A percentile compares a stretch with the other conserved stretches of the same genome.
Evolutionary conservation across 2,113 vertebrate species (phyloP).

Genomic region (Bostrychus sinensis): DNA sequence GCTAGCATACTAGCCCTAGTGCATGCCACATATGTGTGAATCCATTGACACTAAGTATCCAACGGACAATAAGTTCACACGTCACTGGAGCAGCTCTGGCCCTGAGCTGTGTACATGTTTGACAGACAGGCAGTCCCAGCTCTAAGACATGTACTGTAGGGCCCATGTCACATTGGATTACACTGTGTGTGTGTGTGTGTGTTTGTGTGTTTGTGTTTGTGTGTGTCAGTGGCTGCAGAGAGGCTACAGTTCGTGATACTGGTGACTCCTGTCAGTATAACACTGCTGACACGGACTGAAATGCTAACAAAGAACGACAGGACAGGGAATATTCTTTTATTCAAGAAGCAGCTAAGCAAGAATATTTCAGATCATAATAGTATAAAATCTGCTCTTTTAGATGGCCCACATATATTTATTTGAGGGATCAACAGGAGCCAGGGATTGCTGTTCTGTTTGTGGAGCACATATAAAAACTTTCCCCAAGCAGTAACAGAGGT

Average conservation of each 20-base stretch:
- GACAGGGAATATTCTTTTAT: not conserved
- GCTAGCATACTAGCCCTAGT: slow-evolving; percentile 35
- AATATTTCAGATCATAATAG: not conserved
- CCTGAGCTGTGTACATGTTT: slow-evolving; percentile 59
- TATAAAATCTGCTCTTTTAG: not conserved
- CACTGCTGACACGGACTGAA: slow-evolving; percentile 2
- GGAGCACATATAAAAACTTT: not conserved
- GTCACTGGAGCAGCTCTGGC: slow-evolving; percentile 49
- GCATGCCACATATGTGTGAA: slow-evolving; percentile 14
- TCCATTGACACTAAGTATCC: slow-evolving; percentile 46
- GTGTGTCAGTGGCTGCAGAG: slow-evolving; percentile 36
- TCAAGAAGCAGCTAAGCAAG: not conserved
- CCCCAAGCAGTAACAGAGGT: not conserved
- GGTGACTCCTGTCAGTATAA: slow-evolving; percentile 40
- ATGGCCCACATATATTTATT: too few species aligned
- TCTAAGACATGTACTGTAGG: slow-evolving; percentile 77
- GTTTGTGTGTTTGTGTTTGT: slow-evolving; percentile 22
- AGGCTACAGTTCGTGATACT: slow-evolving; percentile 44
- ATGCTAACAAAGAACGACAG: not conserved
- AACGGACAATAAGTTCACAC: slow-evolving; percentile 65
- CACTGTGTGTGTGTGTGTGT: slow-evolving; percentile 22
- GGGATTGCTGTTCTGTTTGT: not conserved
- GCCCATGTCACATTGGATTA: slow-evolving; percentile 77
- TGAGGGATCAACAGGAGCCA: too few species aligned
- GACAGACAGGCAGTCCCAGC: slow-evolving; percentile 62